Conservation (phyloP, 2,888 invertebrate genomes). For the Drosophila hamatofila region DNA sequence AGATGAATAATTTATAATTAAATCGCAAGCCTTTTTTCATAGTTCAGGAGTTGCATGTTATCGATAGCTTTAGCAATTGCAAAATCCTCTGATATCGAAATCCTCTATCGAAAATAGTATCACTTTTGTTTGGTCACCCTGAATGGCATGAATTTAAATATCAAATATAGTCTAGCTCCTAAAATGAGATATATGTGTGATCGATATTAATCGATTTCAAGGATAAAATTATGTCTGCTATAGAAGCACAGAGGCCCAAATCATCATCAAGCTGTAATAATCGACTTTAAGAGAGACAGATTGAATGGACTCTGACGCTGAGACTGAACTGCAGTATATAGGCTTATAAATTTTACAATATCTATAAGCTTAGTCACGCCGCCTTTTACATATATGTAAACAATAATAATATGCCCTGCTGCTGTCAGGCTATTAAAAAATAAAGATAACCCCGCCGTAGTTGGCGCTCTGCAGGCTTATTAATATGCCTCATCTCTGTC, state of each 20-base stretch:
- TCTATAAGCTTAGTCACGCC: background rate
- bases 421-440: background rate
- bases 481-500: slow-evolving; percentile 9
- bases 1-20: too few relatives aligned
- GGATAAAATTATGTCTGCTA: background rate
- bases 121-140: background rate
- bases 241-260: too few relatives aligned
- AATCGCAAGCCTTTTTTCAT: background rate
- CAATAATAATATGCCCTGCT: background rate
- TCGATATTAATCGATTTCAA: background rate
- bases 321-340: background rate
- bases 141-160: background rate
- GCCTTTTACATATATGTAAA: too few relatives aligned
- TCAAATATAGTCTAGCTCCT: background rate
- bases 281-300: too few relatives aligned
- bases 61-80: background rate
- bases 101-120: background rate
- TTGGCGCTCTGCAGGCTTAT: slow-evolving; percentile 29
- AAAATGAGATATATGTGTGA: background rate
- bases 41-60: background rate
- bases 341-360: background rate
- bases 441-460: slow-evolving; percentile 35
- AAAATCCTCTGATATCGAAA: too few relatives aligned
- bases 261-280: too few relatives aligned
- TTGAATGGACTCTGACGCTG: background rate